These are phyloP conservation scores for Geopemphigus sp. DNA, from an alignment of 1,140 invertebrate genomes.

Conservation along the genomic window DNA sequence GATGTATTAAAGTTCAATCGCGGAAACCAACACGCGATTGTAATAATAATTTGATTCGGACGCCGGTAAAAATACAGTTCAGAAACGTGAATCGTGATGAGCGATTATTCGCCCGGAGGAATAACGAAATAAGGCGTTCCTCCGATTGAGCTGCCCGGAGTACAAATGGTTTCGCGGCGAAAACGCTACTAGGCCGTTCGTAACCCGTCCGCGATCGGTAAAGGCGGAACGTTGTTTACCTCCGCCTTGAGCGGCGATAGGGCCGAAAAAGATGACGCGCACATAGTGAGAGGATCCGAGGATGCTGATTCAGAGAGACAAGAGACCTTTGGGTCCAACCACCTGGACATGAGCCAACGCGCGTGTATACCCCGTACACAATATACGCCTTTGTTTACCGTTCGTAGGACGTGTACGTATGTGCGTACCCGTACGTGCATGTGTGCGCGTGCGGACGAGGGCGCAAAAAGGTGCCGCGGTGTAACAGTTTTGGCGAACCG, in stretches of 20 bases:
- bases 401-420: neutral
- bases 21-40: no score
- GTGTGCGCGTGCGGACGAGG: no score
- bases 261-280: neutral
- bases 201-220: neutral
- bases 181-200: neutral
- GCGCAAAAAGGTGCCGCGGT: no score
- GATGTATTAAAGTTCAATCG: no score
- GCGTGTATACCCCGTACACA: neutral
- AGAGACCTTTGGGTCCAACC: conserved; percentile 18
- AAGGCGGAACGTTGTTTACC: conserved; percentile 6
- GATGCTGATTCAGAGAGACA: conserved; percentile 37
- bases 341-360: conserved; percentile 29
- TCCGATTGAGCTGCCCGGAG: neutral
- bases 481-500: neutral
- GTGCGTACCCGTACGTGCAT: neutral
- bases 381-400: neutral
- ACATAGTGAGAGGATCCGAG: neutral
- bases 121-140: neutral
- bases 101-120: neutral
- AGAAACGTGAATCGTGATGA: no score
- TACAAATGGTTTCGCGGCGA: neutral
- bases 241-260: neutral
- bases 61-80: no score
- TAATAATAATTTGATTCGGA: no score